Percentiles rank a stretch among this genome's conserved stretches.
phyloP scores from a whole-genome alignment of 2,888 invertebrate genomes.

The Limnephilus marmoratus region DNA sequence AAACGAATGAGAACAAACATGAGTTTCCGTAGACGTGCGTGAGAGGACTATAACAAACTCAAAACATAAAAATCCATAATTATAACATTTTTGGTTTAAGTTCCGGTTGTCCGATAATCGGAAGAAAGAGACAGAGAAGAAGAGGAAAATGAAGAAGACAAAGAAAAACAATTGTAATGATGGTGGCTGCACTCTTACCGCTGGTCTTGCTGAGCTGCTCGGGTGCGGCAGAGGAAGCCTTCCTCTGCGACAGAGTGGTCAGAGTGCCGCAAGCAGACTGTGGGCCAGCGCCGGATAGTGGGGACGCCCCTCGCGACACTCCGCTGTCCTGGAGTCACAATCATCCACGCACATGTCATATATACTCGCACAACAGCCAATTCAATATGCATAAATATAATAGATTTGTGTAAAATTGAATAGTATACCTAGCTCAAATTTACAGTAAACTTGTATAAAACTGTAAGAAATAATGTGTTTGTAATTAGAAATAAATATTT shows the following conservation, averaged over 20 bases:
- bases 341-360: slow-evolving; percentile 67
- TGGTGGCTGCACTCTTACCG: slow-evolving; percentile 69
- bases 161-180: not conserved
- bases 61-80: too few species aligned
- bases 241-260: slow-evolving; percentile 67
- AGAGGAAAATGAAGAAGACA: not conserved
- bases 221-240: slow-evolving; percentile 67
- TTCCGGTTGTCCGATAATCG: too few species aligned
- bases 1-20: too few species aligned
- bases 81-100: too few species aligned
- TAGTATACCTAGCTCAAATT: not conserved
- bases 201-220: slow-evolving; percentile 68
- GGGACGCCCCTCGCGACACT: slow-evolving; percentile 72
- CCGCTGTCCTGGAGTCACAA: slow-evolving; percentile 71
- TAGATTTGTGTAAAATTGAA: not conserved
- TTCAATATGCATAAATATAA: not conserved
- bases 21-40: too few species aligned
- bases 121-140: not conserved
- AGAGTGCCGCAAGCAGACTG: slow-evolving; percentile 64
- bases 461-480: too few species aligned
- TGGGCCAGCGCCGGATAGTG: slow-evolving; percentile 69
- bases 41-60: too few species aligned
- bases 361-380: not conserved
- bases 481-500: not conserved
- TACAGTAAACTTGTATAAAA: too few species aligned